phyloP scores from a whole-genome alignment of 2,797 vertebrate genomes.

The Gallinago stenura region DNA sequence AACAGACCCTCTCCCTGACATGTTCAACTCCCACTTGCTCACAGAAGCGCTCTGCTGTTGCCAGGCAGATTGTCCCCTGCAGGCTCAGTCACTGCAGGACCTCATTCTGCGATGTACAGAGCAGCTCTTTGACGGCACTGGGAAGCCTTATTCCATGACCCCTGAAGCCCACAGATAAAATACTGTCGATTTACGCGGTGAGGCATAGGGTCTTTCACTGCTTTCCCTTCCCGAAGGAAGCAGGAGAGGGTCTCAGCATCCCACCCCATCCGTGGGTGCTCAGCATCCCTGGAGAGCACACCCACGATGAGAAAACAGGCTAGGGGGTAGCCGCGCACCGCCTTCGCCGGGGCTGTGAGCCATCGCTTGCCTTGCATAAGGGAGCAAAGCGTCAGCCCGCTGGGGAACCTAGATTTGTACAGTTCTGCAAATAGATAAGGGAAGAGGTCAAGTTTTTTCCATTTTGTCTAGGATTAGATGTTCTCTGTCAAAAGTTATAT shows the following conservation, averaged over 20 bases:
- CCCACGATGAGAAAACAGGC: not conserved
- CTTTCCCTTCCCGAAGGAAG: not conserved
- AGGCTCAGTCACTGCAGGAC: not conserved
- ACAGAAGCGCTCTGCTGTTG: not conserved
- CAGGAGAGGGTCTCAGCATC: not conserved
- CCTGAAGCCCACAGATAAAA: not conserved
- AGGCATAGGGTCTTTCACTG: not conserved
- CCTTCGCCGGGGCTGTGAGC: not conserved
- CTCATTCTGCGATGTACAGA: not conserved
- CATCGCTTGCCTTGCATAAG: not conserved
- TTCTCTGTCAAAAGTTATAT: slow-evolving; percentile 8
- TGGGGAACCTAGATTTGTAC: slow-evolving; percentile 29
- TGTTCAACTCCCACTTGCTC: not conserved
- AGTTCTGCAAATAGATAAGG: slow-evolving; percentile 14
- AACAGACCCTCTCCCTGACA: not conserved
- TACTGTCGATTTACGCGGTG: not conserved
- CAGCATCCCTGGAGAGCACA: not conserved
- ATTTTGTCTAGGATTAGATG: slow-evolving; percentile 36
- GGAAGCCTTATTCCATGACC: not conserved
- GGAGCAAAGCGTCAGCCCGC: not conserved
- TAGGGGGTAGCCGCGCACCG: not conserved
- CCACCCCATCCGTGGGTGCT: not conserved
- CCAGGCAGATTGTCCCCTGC: not conserved
- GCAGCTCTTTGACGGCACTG: not conserved
- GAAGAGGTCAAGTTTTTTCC: not conserved